Conservation (phyloP, 2,797 vertebrate genomes). For the Crocidura indochinensis region DNA sequence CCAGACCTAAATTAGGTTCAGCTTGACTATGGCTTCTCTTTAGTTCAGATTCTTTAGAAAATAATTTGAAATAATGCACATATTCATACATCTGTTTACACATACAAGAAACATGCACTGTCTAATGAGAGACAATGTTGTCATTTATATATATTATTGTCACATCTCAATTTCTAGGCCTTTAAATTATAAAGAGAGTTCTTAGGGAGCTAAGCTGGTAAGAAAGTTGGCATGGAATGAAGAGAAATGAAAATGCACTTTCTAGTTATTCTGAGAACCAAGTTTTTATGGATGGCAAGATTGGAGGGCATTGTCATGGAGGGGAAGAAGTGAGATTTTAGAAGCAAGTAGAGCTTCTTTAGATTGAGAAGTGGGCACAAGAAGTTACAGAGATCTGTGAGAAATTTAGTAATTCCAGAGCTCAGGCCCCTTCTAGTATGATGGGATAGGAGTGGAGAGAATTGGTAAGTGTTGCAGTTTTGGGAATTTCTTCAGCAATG, state of each 20-base stretch:
- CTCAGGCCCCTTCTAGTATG: not conserved
- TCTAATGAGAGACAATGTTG: not conserved
- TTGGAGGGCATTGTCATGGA: not conserved
- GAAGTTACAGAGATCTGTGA: not conserved
- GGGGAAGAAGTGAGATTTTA: not conserved
- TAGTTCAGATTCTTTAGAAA: not conserved
- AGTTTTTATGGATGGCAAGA: not conserved
- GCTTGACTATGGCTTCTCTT: no score
- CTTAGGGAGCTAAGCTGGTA: not conserved
- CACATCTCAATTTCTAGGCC: not conserved
- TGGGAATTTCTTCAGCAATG: no score
- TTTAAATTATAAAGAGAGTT: not conserved
- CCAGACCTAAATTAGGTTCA: no score
- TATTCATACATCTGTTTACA: no score
- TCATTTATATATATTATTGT: not conserved
- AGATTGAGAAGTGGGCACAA: no score
- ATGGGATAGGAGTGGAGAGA: not conserved
- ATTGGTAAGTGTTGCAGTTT: not conserved
- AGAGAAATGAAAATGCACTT: not conserved
- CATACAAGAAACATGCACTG: not conserved
- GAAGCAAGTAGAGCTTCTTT: not conserved
- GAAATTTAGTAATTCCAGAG: not conserved
- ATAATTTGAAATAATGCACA: not conserved
- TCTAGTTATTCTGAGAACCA: not conserved
- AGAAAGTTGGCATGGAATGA: not conserved